phyloP scores from a whole-genome alignment of 2,797 vertebrate species.

The Gymnocypris eckloni region DNA sequence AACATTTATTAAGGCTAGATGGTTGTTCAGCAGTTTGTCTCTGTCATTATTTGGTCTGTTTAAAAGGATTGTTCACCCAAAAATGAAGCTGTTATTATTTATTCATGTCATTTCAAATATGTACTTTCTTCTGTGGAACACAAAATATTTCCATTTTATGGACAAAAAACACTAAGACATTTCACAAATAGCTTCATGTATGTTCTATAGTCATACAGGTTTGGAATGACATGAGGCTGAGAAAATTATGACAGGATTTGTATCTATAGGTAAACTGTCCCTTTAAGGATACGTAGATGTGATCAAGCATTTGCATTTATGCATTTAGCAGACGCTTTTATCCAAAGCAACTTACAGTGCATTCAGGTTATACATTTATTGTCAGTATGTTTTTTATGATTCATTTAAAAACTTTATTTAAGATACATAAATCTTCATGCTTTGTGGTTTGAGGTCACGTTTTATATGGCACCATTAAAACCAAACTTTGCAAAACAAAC shows the following conservation, averaged over 20 bases:
- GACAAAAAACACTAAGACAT: not conserved
- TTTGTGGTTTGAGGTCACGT: constrained; percentile 24
- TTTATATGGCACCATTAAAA: constrained; percentile 14
- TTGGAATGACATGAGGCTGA: not conserved
- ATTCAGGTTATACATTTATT: too few species aligned
- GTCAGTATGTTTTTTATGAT: too few species aligned
- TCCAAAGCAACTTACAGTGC: too few species aligned
- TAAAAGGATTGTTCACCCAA: not conserved
- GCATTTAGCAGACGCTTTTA: too few species aligned
- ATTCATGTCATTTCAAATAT: not conserved
- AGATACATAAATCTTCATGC: constrained; percentile 16
- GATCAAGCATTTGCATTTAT: not conserved
- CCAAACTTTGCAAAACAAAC: constrained; percentile 31
- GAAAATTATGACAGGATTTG: not conserved
- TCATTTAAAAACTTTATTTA: not conserved
- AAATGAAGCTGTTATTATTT: not conserved
- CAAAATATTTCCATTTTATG: not conserved
- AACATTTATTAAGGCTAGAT: not conserved
- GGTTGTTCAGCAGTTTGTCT: not conserved
- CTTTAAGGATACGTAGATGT: not conserved
- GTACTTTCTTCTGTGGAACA: not conserved
- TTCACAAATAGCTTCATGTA: not conserved
- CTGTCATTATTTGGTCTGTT: not conserved
- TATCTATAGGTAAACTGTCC: not conserved
- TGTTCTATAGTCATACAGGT: not conserved